Evolutionary conservation across 2,888 invertebrate species (phyloP).

Genomic region (Epiblema foenella): DNA sequence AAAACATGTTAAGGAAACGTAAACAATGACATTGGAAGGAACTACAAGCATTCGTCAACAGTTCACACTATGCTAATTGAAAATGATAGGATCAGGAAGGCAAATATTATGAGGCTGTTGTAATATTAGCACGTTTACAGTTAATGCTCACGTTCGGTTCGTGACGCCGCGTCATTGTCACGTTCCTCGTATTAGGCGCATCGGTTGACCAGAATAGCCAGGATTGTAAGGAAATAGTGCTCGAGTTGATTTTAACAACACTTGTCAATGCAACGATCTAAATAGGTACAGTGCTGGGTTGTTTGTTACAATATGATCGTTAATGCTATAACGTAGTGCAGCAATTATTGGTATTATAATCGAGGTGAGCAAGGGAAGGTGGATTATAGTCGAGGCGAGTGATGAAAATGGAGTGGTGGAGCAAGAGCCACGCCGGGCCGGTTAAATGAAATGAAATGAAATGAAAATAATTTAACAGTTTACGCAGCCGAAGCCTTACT

Average conservation of each 20-base stretch:
- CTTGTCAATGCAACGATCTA: background rate
- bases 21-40: background rate
- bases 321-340: background rate
- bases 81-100: slow-evolving; percentile 33
- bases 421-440: slow-evolving; percentile 15
- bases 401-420: background rate
- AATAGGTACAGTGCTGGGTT: background rate
- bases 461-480: too few species aligned
- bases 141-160: slow-evolving; percentile 60
- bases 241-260: slow-evolving; percentile 50
- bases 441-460: too few species aligned
- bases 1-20: background rate
- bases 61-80: slow-evolving; percentile 15
- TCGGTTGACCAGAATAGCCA: slow-evolving; percentile 35
- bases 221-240: slow-evolving; percentile 52
- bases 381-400: background rate
- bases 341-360: slow-evolving; percentile 16
- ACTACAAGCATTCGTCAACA: background rate
- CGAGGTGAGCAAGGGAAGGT: slow-evolving; percentile 9
- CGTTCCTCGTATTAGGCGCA: slow-evolving; percentile 63
- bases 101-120: slow-evolving; percentile 49
- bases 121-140: slow-evolving; percentile 63
- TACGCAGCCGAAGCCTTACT: slow-evolving; percentile 24
- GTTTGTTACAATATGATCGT: slow-evolving; percentile 4
- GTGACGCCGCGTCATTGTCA: slow-evolving; percentile 67